Base-by-base conservation (phyloP, 1,140 invertebrate species). In the Mesaphorura yosii region DNA sequence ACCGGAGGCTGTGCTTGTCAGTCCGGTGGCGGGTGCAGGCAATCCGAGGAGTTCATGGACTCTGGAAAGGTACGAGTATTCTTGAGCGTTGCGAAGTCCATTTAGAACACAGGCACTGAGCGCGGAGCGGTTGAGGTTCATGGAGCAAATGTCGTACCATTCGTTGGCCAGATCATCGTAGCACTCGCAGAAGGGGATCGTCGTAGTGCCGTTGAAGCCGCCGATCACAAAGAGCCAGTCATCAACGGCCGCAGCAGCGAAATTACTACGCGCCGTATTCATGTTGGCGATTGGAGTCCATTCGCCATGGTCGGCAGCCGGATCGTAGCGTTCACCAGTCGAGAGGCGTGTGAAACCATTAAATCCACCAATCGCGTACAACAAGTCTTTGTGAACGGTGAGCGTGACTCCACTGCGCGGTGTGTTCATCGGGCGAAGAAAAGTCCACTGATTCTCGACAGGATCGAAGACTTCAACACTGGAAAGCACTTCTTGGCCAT, bases 261-360 rank as follows among this genome's bases (percentile, higher is more conserved):
- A 89, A 65, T 90, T 90, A 66, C 84, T 88, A 34, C 87, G 73
- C 0, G 84, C 82, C 62, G 79, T 81, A 67, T 82, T 81, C 88
- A 91, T 90, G 66, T 86, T 81, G 66, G 78, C 28, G 68, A 78
- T 79, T 69, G 79, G 39, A 66, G 76, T 67, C 86, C 86, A 70
- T 66, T 76, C 60, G 66, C 75, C 54, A 0, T 75, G 65, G 4
- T 45, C 75, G 15, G 77, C 74, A n/a, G n/a, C n/a, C 1, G 83
- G 81, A 68, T 83, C 82, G 65, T 80, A 88, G 55, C 78, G 75
- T 64, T 85, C 83, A 10, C 78, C 82, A 14, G 73, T 73, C 51
- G 72, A 73, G 3, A 81, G 65, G 41, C 83, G 71, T 0, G 75
- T 76, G 1, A 79, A 76, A 0, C 84, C 84, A 68, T 86, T 84